Percentiles rank a stretch among this genome's conserved stretches.
Conservation (phyloP, 2,113 vertebrate genomes). For the Myanophis thanlyinensis region DNA sequence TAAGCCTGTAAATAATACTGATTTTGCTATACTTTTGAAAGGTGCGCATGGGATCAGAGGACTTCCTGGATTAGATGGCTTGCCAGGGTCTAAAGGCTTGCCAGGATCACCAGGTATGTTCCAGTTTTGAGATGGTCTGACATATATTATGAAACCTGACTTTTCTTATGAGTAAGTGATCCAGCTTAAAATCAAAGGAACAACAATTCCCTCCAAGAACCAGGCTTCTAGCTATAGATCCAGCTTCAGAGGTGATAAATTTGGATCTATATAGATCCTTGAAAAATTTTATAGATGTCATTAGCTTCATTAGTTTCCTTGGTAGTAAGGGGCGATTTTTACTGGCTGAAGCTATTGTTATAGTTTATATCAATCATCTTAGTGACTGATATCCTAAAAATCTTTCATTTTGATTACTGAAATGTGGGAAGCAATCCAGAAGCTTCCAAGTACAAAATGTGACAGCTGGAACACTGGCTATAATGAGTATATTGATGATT, state of each 20-base stretch:
- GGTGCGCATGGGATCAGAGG: slow-evolving; percentile 83
- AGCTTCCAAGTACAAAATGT: neutral
- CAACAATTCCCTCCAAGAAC: neutral
- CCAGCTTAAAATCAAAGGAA: neutral
- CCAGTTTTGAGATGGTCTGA: neutral
- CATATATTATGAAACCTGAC: neutral
- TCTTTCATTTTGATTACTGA: neutral
- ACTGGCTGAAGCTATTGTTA: neutral
- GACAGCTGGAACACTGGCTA: neutral
- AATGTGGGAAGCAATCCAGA: neutral
- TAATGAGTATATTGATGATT: neutral
- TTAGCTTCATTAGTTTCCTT: neutral
- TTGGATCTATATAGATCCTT: neutral
- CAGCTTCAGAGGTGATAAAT: neutral
- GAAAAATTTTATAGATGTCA: neutral
- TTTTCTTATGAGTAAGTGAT: neutral
- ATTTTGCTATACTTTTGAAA: slow-evolving; percentile 55
- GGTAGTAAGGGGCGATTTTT: neutral
- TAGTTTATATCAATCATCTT: neutral
- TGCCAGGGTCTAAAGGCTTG: slow-evolving; percentile 80
- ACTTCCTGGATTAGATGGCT: slow-evolving; percentile 78
- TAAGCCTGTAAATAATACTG: slow-evolving; percentile 4
- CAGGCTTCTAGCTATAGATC: neutral
- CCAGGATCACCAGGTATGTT: slow-evolving; percentile 82
- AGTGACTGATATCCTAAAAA: neutral